These are phyloP conservation scores for roundworm (Caenorhabditis elegans) DNA, from an alignment of 1,140 invertebrate species.

Conservation along the genomic window DNA sequence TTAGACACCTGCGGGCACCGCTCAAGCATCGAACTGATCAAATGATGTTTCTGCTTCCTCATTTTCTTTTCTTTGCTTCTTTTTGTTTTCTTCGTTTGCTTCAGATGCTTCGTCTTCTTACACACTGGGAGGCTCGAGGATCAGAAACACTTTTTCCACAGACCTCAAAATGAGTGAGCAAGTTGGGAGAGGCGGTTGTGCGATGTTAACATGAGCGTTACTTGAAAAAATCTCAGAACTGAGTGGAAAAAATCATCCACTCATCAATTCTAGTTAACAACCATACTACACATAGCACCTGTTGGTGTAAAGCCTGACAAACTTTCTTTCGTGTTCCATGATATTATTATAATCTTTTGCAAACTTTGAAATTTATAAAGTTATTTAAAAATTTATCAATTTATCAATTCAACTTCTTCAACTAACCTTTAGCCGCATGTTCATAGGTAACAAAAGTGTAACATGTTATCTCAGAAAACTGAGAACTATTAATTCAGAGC, in stretches of 20 bases:
- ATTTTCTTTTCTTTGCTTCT: no score
- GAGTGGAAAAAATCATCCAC: no score
- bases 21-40: slow-evolving; percentile 13
- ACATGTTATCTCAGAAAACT: no score
- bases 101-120: background rate
- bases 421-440: no score
- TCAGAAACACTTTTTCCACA: slow-evolving; percentile 6
- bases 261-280: slow-evolving; percentile 12
- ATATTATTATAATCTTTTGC: no score
- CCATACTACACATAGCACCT: background rate
- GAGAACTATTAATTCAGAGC: no score
- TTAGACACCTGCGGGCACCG: slow-evolving; percentile 20
- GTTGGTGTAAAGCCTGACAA: background rate
- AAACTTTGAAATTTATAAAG: no score
- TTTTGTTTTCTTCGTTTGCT: no score
- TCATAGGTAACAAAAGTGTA: no score
- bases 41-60: background rate
- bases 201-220: background rate
- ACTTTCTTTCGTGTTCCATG: background rate
- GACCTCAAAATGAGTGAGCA: slow-evolving; percentile 22
- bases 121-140: slow-evolving; percentile 10
- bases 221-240: background rate
- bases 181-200: background rate
- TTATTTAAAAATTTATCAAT: no score
- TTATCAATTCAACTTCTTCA: no score